These are phyloP conservation scores for Actinopyga echinites DNA, from an alignment of 53 echinoderm and acorn worm species.

Conservation along the genomic window DNA sequence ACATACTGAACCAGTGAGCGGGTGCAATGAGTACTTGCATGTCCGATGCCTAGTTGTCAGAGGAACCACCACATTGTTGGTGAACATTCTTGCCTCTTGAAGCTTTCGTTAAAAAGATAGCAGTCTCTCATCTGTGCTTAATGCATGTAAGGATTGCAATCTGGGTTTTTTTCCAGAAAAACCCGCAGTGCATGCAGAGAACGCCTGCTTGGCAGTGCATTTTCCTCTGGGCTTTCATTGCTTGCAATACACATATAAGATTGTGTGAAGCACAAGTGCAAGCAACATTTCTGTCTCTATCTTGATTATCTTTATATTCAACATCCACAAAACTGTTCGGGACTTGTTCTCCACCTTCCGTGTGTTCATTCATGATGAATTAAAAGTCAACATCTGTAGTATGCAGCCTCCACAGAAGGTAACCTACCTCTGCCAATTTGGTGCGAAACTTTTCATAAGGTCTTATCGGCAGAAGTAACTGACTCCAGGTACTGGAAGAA, in stretches of 20 bases:
- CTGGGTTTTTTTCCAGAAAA: not conserved
- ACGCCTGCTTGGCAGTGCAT: not conserved
- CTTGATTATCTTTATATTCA: not conserved
- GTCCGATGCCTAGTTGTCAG: not conserved
- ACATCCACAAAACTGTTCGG: slow-evolving; percentile 26
- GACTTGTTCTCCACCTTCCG: not conserved
- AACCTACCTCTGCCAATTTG: not conserved
- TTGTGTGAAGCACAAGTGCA: not conserved
- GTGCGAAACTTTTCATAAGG: too few species aligned
- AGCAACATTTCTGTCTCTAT: not conserved
- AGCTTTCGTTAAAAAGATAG: not conserved
- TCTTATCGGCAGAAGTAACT: too few species aligned
- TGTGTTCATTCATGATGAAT: slow-evolving; percentile 28
- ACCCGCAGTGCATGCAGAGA: slow-evolving; percentile 19
- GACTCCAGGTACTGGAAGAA: too few species aligned
- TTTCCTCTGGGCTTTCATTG: not conserved
- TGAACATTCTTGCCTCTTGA: not conserved
- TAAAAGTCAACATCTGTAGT: not conserved
- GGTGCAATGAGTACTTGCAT: slow-evolving; percentile 2
- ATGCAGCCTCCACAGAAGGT: not conserved
- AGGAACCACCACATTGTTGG: slow-evolving; percentile 9
- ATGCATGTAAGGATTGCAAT: not conserved
- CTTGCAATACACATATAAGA: not conserved
- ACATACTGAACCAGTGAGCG: not conserved
- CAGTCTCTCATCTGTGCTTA: not conserved